Base-by-base conservation (phyloP, 2,113 vertebrate genomes). In the Pithys albifrons region DNA sequence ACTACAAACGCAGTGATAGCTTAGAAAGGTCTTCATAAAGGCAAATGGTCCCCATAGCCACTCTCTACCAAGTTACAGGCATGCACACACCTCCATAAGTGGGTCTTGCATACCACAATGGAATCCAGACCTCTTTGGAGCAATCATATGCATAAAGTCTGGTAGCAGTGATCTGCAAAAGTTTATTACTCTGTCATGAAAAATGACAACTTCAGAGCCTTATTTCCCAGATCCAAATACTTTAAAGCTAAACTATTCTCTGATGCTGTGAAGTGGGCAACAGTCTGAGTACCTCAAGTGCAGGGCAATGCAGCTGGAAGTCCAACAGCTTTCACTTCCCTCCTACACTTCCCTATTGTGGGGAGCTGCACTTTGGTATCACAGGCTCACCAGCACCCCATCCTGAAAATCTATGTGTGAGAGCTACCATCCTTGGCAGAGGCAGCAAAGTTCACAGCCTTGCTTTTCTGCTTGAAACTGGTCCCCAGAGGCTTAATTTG, bases 401-500 rank as follows among this genome's bases (percentile, higher is more conserved):
- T 49, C n/a, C 57, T 91, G 64, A 95, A 70, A 80, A 74, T 8
- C 48, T 41, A 6, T 20, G 46, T 6, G 2, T 51, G 23, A 49
- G 25, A 87, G 65, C 46, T 70, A 37, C 73, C 2, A 3, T 67
- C 57, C 89, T 84, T 86, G 75, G 92, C 27, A 3, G 55, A 57
- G 78, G 66, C 93, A 85, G 81, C 67, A 89, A 74, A 91, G 58
- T 92, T 96, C 66, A 57, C n/a, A 91, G 88, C 13, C 91, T 95
- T 71, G 61, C 33, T 80, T 49, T 96, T 57, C 85, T 87, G 57
- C 91, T 75, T 89, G 66, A 96, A 91, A 91, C 62, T 3, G 7
- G 91, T 91, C 92, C 74, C 91, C 70, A 88, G 95, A 93, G 93
- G 86, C 93, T 92, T 95, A 96, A 97, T 96, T 96, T 97, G 91